A percentile compares a stretch with the other conserved stretches of the same genome.
Conservation (phyloP, 2,888 invertebrate genomes). For the Parnassius glacialis region DNA sequence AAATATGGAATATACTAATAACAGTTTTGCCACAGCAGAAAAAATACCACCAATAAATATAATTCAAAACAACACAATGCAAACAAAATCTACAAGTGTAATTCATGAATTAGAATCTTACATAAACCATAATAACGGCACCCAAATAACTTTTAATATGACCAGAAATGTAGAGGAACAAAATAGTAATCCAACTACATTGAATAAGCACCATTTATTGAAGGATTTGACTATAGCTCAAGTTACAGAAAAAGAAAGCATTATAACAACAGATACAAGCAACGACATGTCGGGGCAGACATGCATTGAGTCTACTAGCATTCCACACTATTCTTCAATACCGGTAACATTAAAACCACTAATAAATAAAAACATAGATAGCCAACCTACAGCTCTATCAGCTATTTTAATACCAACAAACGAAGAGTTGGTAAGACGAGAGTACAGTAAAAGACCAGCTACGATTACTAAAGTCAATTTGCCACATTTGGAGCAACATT, state of each 20-base stretch:
- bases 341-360: slow-evolving; percentile 52
- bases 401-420: slow-evolving; percentile 82
- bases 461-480: slow-evolving; percentile 71
- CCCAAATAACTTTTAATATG: slow-evolving; percentile 66
- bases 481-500: slow-evolving; percentile 56
- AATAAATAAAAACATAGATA: slow-evolving; percentile 58
- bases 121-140: slow-evolving; percentile 63
- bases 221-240: slow-evolving; percentile 71
- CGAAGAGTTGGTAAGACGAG: slow-evolving; percentile 55
- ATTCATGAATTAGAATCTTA: slow-evolving; percentile 70
- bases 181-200: slow-evolving; percentile 58
- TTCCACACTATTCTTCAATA: slow-evolving; percentile 44
- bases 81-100: slow-evolving; percentile 68
- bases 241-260: slow-evolving; percentile 68
- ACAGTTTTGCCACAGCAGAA: slow-evolving; percentile 44
- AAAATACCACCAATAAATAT: slow-evolving; percentile 48
- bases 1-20: slow-evolving; percentile 45
- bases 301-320: slow-evolving; percentile 67
- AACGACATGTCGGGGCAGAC: slow-evolving; percentile 69
- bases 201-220: slow-evolving; percentile 70
- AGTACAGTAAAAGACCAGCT: slow-evolving; percentile 61
- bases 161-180: slow-evolving; percentile 71
- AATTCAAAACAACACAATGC: slow-evolving; percentile 55
- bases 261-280: slow-evolving; percentile 71
- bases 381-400: slow-evolving; percentile 78